Base-by-base conservation (phyloP, 2,888 invertebrate species). In the Stegophylla sp. region DNA sequence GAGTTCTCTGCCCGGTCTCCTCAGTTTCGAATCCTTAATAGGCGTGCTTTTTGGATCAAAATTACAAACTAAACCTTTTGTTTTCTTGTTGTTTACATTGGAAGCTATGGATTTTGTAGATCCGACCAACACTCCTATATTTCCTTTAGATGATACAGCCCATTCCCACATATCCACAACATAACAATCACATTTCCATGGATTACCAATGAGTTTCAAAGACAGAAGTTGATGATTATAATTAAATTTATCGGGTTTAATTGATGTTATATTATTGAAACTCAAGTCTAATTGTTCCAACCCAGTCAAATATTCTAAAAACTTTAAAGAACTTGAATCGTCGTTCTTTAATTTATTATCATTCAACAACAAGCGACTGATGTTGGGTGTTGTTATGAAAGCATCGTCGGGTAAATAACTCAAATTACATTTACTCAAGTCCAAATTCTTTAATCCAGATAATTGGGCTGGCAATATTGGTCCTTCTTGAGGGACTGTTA, bases 81-180 rank as follows among this genome's bases (percentile, higher is more conserved):
- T 90, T 84, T 90, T 89, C 85, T 92, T 92, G 28, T 90, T 90
- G 82, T 91, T 90, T 0, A 90, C 88, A 0, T 89, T 88, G 43
- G 91, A 90, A 83, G 90, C 89, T 59, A 90, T 90, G 5, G 89
- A 89, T 59, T 90, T 89, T 83, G 90, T 91, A 1, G 92, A 90
- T 56, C 92, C 92, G 23, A 91, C 88, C 51, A 92, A 87, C 43
- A 92, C 89, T 82, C 90, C 89, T 66, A 92, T 86, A 84, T 91
- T 90, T 15, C 90, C 90, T 84, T 91, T 91, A 51, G 89, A 89
- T 86, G 90, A 88, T 53, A 90, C 87, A 0, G 92, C 92, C 92
- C 92, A 92, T 84, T 91, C 90, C 92, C 92, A 92, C 88, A 91
- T 89, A 81, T 91, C 91, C 0, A 90, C 90, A 41, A 92, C 89